These are phyloP conservation scores for Galaxias olidus DNA, from an alignment of 2,797 vertebrate species.

Conservation along the genomic window DNA sequence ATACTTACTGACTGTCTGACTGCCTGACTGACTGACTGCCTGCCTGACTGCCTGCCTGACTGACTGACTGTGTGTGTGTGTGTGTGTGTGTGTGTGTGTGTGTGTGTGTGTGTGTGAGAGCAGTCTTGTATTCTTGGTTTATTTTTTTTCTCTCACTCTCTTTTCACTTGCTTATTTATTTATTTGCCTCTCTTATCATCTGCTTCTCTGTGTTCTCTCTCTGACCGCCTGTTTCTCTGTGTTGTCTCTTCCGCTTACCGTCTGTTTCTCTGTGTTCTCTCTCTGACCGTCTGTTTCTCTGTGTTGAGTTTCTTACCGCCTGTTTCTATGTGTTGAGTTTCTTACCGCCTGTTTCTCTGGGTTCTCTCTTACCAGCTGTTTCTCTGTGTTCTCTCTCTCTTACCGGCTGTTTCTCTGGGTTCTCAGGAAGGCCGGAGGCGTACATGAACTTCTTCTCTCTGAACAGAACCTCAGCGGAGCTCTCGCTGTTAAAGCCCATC, in stretches of 20 bases:
- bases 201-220: no score
- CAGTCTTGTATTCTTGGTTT: slow-evolving; percentile 2
- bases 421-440: slow-evolving; percentile 87
- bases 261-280: slow-evolving; percentile 14
- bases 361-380: background rate
- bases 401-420: background rate
- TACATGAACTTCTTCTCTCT: slow-evolving; percentile 88
- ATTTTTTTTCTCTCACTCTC: background rate
- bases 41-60: background rate
- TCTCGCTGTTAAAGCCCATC: slow-evolving; percentile 86
- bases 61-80: slow-evolving; percentile 6
- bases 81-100: no score
- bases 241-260: no score
- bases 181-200: no score
- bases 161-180: background rate
- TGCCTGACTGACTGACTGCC: background rate
- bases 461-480: slow-evolving; percentile 88
- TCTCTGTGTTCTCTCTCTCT: background rate
- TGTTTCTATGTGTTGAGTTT: no score
- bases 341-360: background rate
- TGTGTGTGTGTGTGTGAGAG: slow-evolving; percentile 16
- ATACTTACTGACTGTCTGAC: no score
- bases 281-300: background rate
- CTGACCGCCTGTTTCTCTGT: no score
- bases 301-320: no score